Base-by-base conservation (phyloP, 2,888 invertebrate genomes). In the Drosophila emarginata region DNA sequence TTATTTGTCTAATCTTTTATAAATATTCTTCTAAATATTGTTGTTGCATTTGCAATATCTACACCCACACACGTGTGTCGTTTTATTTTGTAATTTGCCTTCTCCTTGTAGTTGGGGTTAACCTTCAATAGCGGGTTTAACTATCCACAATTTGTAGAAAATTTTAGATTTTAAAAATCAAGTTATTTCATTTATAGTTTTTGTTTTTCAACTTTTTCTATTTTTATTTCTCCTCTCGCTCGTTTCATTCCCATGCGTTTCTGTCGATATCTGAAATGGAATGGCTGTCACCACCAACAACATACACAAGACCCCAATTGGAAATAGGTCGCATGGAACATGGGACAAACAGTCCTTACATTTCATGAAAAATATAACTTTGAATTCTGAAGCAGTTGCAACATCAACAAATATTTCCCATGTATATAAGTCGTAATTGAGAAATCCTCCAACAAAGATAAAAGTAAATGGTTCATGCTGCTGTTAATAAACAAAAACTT, bases 211-310 rank as follows among this genome's bases (percentile, higher is more conserved):
- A 39, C n/a, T 39, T 39, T 37, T 39, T 39, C 14, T 50, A 50
- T 50, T 50, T 50, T 50, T 37, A n/a, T 37, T 37, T 37, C n/a
- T 37, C 37, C 37, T 37, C n/a, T 37, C 37, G 37, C 37, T 37
- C 37, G 37, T 37, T 37, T 37, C 37, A 37, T 37, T 37, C n/a
- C 37, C 37, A n/a, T 37, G 37, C 37, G n/a, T n/a, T 37, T 37
- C 37, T 37, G 12, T 37, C 32, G 11, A 32, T 32, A 9, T 32
- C 2, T 32, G 32, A 32, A 32, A 32, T 32, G 32, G 32, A 32
- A 32, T 32, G 1, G 32, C 32, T 32, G 32, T 32, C 11, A 32
- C 32, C 32, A 32, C 11, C 32, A 32, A 32, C 32, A 32, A 9
- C 32, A 32, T 11, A 32, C 11, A 1, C 9, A 32, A 32, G 32